Percentiles rank a stretch among this genome's conserved stretches.
Conservation (phyloP, 2,888 invertebrate species). For the Perithous albicinctus region DNA sequence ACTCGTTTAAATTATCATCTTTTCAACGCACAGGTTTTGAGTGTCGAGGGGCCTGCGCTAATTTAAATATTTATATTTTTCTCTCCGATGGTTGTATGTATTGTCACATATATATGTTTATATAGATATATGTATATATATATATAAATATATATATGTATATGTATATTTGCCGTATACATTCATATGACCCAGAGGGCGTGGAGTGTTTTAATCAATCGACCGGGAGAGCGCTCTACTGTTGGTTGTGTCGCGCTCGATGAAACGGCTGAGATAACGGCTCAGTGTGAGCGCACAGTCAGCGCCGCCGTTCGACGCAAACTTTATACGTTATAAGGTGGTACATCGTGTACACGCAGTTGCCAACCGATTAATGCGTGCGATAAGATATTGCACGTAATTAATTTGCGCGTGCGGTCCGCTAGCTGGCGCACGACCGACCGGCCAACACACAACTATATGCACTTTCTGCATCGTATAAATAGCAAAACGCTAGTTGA, state of each 20-base stretch:
- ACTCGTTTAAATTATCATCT: conserved; percentile 70
- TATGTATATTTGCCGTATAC: not conserved
- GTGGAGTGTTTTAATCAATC: conserved; percentile 62
- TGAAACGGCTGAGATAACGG: conserved; percentile 59
- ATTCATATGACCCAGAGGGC: conserved; percentile 34
- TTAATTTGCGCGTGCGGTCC: conserved; percentile 64
- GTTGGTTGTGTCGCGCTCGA: conserved; percentile 39
- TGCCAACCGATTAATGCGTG: conserved; percentile 65
- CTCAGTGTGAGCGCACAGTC: conserved; percentile 9
- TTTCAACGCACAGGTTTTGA: conserved; percentile 51
- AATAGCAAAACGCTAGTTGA: not conserved
- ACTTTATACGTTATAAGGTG: conserved; percentile 65
- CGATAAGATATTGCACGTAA: conserved; percentile 68
- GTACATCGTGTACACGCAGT: conserved; percentile 67
- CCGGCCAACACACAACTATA: not conserved
- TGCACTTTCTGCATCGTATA: not conserved
- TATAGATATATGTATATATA: conserved; percentile 3
- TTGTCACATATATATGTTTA: not conserved
- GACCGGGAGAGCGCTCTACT: conserved; percentile 39
- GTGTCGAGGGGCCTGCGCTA: conserved; percentile 56
- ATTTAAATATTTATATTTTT: conserved; percentile 72
- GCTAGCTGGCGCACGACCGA: conserved; percentile 36
- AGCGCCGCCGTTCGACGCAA: conserved; percentile 32
- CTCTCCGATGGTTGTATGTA: conserved; percentile 6
- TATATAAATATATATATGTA: not conserved